Evolutionary conservation across 2,888 invertebrate species (phyloP), one percentile per base, ranked within the genome.

Genomic region (Brenthis ino): DNA sequence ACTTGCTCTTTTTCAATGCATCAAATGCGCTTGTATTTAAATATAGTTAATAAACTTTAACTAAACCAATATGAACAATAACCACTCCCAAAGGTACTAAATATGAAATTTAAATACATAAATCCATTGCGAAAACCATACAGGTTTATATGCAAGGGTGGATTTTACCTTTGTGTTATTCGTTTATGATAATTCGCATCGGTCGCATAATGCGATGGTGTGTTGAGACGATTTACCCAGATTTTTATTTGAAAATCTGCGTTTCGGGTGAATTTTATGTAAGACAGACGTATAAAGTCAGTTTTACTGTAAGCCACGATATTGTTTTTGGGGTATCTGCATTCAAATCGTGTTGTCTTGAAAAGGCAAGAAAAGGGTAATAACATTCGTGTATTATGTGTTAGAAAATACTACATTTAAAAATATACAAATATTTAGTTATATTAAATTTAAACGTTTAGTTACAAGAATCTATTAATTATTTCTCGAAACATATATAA

Each of bases 171-270:
- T 57, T 50, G 61, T 60, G 63, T 83, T 82, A 85, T 83, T 83
- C 83, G 79, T 85, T 89, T 90, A 91, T 92, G 91, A 87, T 91
- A 92, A 91, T 91, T 81, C 75, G 80, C 82, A 81, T 80, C 76
- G 80, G 85, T 78, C 85, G 91, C 90, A 91, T 91, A 91, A 91
- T 91, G 89, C 79, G 82, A 91, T 89, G 86, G 84, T 79, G 79
- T 78, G 77, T 75, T 76, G 82, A 74, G 81, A 85, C 69, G 80
- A 81, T 84, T 83, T 79, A 77, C 76, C 77, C 76, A 83, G 83
- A 85, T 82, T 88, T 86, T 86, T 83, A 77, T 83, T 81, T 79
- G 81, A 76, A 83, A 87, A 85, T 83, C 80, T 82, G 80, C 79
- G 81, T 79, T 79, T 78, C 82, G 78, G 76, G 80, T 77, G 78